Base-by-base conservation (phyloP, 2,113 vertebrate species). In the Cygnus atratus region DNA sequence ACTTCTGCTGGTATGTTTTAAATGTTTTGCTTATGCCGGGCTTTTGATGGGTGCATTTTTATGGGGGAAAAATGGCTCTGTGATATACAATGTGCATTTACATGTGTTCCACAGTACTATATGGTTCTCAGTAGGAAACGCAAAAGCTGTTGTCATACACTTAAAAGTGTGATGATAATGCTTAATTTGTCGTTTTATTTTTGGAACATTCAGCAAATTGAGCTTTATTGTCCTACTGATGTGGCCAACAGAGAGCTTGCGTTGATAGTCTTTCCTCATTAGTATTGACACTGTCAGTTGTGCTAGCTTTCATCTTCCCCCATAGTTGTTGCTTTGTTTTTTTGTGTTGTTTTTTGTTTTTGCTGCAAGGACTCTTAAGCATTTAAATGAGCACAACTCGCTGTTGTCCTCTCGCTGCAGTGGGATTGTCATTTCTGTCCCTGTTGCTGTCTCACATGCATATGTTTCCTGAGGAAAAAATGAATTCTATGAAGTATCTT, bases 111-210 rank as follows among this genome's bases (percentile, higher is more conserved):
- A 74, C 79, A 90, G 19, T 80, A 96, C 93, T 58, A 41, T 74
- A 86, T 89, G 58, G 37, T 81, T 96, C 85, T 94, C 3, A 1
- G 67, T 79, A 87, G 83, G 54, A 94, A 96, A 84, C 92, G 96
- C 96, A 97, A 95, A 94, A 96, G 80, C 77, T 74, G 85, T 91
- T 97, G 91, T 94, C 24, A 8, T 77, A 82, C 52, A 62, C 82
- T 96, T 93, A 86, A 80, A 96, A 92, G 57, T 79, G 67, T 70
- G 87, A 84, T 61, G 92, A 76, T 88, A 71, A 48, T 73, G 63
- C 61, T 95, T 96, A 88, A 93, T 97, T 98, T 95, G 87, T 96
- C 84, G 66, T 92, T 86, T 94, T 95, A 58, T 95, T 96, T 97
- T 87, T 82, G 65, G 83, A 88, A 55, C 66, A 61, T 70, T 96